These are phyloP conservation scores for Bubo bubo DNA, from an alignment of 2,113 vertebrate species.

Conservation along the genomic window DNA sequence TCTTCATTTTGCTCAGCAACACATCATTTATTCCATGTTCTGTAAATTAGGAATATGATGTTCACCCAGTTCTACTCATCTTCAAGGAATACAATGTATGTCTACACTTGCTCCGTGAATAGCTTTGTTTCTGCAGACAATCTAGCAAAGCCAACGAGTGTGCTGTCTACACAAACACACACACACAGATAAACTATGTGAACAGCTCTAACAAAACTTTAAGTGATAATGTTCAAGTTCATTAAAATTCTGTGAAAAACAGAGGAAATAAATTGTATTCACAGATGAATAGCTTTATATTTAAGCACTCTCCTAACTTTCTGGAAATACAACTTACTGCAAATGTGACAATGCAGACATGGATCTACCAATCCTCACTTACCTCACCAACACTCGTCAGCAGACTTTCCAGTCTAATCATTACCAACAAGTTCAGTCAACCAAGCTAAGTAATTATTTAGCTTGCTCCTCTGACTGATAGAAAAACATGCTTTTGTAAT, in stretches of 20 bases:
- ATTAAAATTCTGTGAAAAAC: background rate
- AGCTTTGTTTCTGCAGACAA: background rate
- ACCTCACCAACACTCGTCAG: background rate
- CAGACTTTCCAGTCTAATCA: background rate
- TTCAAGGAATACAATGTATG: background rate
- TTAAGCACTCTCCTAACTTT: background rate
- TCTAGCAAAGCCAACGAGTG: background rate
- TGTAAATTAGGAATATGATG: background rate
- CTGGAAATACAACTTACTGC: background rate
- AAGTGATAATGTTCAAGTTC: no score
- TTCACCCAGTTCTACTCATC: background rate
- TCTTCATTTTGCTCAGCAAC: background rate
- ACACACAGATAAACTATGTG: background rate
- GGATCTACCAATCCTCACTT: background rate
- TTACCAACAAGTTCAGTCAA: background rate
- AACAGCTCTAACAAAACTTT: background rate
- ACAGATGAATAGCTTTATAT: background rate
- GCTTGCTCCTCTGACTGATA: background rate
- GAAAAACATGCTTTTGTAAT: background rate
- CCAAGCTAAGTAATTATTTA: background rate
- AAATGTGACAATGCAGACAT: background rate
- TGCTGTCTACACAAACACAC: background rate
- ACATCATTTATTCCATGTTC: background rate
- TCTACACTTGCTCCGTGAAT: fast-evolving
- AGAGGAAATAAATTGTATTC: background rate